Percentiles rank a stretch among this genome's conserved stretches.
Conservation (phyloP, 2,888 invertebrate species). For the Petrophora chlorosata region DNA sequence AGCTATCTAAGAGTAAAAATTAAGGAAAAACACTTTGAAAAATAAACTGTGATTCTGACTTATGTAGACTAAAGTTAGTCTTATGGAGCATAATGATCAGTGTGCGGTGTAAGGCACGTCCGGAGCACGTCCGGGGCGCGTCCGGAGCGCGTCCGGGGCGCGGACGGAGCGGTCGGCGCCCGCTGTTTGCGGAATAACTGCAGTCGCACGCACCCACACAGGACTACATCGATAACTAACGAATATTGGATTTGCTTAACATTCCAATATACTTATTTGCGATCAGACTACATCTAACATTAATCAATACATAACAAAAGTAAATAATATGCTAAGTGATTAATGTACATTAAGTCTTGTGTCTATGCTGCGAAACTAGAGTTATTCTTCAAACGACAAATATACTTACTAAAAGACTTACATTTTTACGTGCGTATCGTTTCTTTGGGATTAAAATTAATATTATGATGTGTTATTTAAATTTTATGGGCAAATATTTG, state of each 20-base stretch:
- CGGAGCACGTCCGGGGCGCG: too few relatives aligned
- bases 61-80: constrained; percentile 78
- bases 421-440: constrained; percentile 36
- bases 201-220: background rate
- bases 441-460: constrained; percentile 35
- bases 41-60: constrained; percentile 85
- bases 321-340: too few relatives aligned
- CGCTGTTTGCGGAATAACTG: constrained; percentile 40
- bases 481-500: constrained; percentile 36
- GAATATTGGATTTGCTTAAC: constrained; percentile 31
- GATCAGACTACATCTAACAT: too few relatives aligned
- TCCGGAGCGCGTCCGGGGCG: constrained; percentile 39
- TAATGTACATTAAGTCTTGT: too few relatives aligned
- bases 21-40: constrained; percentile 78
- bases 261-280: too few relatives aligned
- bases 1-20: constrained; percentile 63
- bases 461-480: constrained; percentile 28
- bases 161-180: constrained; percentile 44
- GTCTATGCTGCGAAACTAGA: constrained; percentile 8
- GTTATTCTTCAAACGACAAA: constrained; percentile 29
- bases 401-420: constrained; percentile 42
- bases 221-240: constrained; percentile 9
- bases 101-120: constrained; percentile 42
- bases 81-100: constrained; percentile 65
- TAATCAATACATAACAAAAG: background rate